Conservation (phyloP, 2,113 vertebrate genomes). For the Python bivittatus region DNA sequence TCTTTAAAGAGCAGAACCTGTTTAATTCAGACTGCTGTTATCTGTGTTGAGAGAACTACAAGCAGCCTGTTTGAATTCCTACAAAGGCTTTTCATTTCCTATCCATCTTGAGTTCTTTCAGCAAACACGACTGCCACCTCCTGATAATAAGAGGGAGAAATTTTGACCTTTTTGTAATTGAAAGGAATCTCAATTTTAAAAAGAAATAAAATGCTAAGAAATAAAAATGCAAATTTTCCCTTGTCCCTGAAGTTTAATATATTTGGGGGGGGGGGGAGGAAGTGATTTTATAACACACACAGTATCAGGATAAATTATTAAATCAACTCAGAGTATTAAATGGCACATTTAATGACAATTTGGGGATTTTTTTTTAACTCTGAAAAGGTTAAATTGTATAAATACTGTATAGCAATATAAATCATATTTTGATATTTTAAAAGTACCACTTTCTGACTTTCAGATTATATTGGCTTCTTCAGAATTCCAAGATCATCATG, state of each 20-base stretch:
- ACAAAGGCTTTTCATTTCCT: neutral
- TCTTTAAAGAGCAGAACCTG: conserved; percentile 31
- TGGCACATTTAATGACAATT: neutral
- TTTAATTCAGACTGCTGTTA: conserved; percentile 34
- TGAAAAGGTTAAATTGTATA: neutral
- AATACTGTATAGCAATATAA: neutral
- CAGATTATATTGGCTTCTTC: neutral
- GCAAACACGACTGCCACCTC: conserved; percentile 75
- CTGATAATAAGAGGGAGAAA: conserved; percentile 50
- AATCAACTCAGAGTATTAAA: neutral
- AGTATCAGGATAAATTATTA: neutral
- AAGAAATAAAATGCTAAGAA: neutral
- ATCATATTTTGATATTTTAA: neutral
- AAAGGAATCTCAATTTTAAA: neutral
- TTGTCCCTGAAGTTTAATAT: neutral
- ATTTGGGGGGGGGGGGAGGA: neutral
- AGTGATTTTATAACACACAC: neutral
- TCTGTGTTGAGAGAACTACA: conserved; percentile 18
- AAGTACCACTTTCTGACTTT: neutral
- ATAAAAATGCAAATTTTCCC: neutral
- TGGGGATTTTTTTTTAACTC: neutral
- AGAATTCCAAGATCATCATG: neutral
- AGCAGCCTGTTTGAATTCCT: conserved; percentile 39
- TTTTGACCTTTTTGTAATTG: neutral
- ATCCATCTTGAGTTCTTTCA: conserved; percentile 36